Percentiles rank a stretch among this genome's conserved stretches.
Conservation (phyloP, 2,797 vertebrate species). For the Aotus griseimembra region DNA sequence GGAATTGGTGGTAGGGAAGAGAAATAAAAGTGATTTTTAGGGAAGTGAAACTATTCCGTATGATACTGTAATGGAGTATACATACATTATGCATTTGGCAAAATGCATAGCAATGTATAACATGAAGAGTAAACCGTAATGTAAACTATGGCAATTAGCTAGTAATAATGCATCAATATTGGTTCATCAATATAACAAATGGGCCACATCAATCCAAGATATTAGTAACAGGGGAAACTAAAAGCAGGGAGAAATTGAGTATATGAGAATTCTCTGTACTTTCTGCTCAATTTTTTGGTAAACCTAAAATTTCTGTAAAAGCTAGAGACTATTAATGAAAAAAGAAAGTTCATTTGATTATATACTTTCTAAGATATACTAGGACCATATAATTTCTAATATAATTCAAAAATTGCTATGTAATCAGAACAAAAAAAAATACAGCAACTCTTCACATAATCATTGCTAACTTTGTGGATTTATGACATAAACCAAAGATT, state of each 20-base stretch:
- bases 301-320: neutral
- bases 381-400: neutral
- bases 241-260: neutral
- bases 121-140: neutral
- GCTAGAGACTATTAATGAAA: neutral
- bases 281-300: constrained; percentile 5
- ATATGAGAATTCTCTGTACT: neutral
- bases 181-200: neutral
- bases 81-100: neutral
- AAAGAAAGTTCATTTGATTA: neutral
- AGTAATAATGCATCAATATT: neutral
- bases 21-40: neutral
- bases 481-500: neutral
- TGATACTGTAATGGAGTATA: neutral
- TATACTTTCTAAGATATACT: neutral
- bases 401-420: neutral
- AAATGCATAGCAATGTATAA: neutral
- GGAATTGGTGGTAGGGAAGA: accelerated
- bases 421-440: neutral
- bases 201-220: neutral
- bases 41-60: neutral
- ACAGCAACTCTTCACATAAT: neutral
- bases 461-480: neutral
- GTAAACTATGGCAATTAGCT: neutral
- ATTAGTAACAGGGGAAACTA: neutral